phyloP scores from a whole-genome alignment of 2,797 vertebrate species.

The Pipistrellus pipistrellus region DNA sequence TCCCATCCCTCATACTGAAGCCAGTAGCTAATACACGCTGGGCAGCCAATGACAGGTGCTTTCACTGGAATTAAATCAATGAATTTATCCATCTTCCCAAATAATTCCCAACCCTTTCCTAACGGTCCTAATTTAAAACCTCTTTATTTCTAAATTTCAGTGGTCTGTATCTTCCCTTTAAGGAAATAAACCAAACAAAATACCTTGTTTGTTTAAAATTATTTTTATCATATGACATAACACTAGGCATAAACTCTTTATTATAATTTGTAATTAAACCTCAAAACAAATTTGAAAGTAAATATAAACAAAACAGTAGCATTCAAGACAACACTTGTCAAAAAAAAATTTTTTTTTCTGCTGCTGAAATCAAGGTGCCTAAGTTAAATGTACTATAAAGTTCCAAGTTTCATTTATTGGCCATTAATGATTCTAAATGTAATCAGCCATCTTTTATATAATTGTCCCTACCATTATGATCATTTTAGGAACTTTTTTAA shows the following conservation, averaged over 20 bases:
- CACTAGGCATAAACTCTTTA: neutral
- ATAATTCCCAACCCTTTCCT: neutral
- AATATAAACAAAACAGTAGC: conserved; percentile 38
- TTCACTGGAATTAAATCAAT: neutral
- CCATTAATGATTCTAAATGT: conserved; percentile 16
- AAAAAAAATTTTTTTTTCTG: neutral
- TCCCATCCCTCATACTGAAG: neutral
- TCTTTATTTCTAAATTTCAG: conserved; percentile 19
- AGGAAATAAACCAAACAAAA: conserved; percentile 1
- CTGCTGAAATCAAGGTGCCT: neutral
- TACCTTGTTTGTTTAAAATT: conserved; percentile 22
- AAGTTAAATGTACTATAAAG: conserved; percentile 49
- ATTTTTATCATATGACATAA: neutral
- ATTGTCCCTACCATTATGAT: neutral
- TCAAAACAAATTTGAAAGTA: conserved; percentile 52
- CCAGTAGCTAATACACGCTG: neutral
- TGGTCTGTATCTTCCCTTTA: neutral
- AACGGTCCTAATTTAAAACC: neutral
- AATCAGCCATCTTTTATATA: neutral
- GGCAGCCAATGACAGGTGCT: neutral
- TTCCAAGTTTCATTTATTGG: neutral
- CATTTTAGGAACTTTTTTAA: neutral
- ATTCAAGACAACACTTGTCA: neutral
- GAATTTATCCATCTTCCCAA: neutral
- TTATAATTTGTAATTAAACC: conserved; percentile 50